phyloP scores from a whole-genome alignment of 1,140 invertebrate species.

The Theocolax elegans region DNA sequence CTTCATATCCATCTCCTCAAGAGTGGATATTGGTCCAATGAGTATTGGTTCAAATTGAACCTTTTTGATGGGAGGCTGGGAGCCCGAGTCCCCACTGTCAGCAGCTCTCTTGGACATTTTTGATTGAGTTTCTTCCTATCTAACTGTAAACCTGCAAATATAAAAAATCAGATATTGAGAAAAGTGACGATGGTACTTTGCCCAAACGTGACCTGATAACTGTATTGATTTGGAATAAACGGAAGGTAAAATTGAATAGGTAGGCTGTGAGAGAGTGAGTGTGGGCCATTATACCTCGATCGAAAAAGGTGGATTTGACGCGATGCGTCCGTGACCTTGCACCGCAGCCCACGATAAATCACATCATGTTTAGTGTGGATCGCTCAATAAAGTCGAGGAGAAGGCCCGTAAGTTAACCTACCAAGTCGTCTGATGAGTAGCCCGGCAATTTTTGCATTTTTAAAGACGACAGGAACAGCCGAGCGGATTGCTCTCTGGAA shows the following conservation, averaged over 20 bases:
- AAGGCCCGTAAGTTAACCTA: slow-evolving; percentile 11
- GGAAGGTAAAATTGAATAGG: background rate
- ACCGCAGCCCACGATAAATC: slow-evolving; percentile 21
- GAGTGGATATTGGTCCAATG: slow-evolving; percentile 90
- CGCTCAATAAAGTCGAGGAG: slow-evolving; percentile 2
- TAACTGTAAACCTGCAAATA: slow-evolving; percentile 14
- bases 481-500: slow-evolving; percentile 38
- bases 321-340: slow-evolving; percentile 30
- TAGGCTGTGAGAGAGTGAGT: background rate
- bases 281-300: slow-evolving; percentile 16
- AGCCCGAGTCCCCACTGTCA: slow-evolving; percentile 70
- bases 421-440: slow-evolving; percentile 4
- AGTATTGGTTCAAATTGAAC: slow-evolving; percentile 94
- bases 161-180: background rate
- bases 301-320: slow-evolving; percentile 26
- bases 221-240: background rate
- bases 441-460: slow-evolving; percentile 39
- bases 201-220: background rate
- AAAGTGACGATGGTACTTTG: background rate
- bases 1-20: slow-evolving; percentile 98
- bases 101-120: slow-evolving; percentile 80
- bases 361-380: slow-evolving; percentile 24
- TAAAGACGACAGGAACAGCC: slow-evolving; percentile 14
- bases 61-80: slow-evolving; percentile 86
- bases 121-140: slow-evolving; percentile 12